These are phyloP conservation scores for Watsonalla binaria DNA, from an alignment of 2,888 invertebrate genomes.

Conservation along the genomic window DNA sequence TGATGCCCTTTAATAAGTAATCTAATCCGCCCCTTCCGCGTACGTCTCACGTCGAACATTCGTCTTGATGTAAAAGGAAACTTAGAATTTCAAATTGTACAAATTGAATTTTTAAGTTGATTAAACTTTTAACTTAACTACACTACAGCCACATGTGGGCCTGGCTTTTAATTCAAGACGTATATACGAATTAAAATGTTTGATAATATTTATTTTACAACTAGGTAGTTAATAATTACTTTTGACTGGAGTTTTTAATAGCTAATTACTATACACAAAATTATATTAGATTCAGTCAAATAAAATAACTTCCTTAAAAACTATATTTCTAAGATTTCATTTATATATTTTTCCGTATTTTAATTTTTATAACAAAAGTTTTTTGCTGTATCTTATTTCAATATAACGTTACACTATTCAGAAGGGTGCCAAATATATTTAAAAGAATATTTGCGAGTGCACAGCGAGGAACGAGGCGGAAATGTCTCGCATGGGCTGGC, in stretches of 20 bases:
- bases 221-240: too few species aligned
- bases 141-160: background rate
- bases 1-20: slow-evolving; percentile 41
- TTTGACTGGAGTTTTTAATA: too few species aligned
- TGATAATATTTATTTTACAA: too few species aligned
- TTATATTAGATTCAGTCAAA: too few species aligned
- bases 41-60: slow-evolving; percentile 23
- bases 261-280: too few species aligned
- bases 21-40: slow-evolving; percentile 25
- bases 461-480: slow-evolving; percentile 17
- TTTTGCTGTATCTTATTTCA: background rate
- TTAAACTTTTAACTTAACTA: background rate
- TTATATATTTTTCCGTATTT: too few species aligned
- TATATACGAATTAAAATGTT: too few species aligned
- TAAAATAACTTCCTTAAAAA: too few species aligned
- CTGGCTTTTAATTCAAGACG: background rate
- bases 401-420: background rate
- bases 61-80: slow-evolving; percentile 25
- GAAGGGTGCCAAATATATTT: slow-evolving; percentile 5
- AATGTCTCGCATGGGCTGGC: slow-evolving; percentile 14
- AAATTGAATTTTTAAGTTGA: background rate
- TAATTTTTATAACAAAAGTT: too few species aligned
- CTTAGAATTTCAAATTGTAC: slow-evolving; percentile 24
- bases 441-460: slow-evolving; percentile 20
- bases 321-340: too few species aligned